Percentiles rank a stretch among this genome's conserved stretches.
These are phyloP conservation scores for Gopherus flavomarginatus DNA, from an alignment of 2,113 vertebrate genomes.

Conservation along the genomic window DNA sequence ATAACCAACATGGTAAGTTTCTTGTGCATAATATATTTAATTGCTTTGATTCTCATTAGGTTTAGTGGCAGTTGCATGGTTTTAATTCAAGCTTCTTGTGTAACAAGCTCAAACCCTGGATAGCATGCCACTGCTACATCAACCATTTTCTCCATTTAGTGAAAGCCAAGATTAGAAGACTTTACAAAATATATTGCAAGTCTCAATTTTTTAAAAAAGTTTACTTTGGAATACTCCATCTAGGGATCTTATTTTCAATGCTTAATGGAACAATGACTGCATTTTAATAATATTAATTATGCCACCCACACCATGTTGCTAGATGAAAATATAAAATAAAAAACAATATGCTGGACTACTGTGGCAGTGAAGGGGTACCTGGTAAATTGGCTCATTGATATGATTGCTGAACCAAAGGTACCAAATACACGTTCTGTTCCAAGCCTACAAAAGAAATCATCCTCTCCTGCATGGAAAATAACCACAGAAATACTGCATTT, in stretches of 20 bases:
- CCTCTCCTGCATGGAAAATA: conserved; percentile 20
- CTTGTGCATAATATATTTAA: neutral
- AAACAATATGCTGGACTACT: neutral
- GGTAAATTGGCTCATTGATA: neutral
- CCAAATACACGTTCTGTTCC: neutral
- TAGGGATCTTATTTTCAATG: accelerated
- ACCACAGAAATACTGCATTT: conserved; percentile 21
- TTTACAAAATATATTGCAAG: neutral
- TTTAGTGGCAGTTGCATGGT: neutral
- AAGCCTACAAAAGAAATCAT: conserved; percentile 27
- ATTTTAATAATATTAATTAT: neutral
- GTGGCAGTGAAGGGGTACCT: neutral
- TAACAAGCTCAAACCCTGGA: neutral
- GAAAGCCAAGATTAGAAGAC: neutral
- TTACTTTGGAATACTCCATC: neutral
- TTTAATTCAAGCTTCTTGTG: neutral
- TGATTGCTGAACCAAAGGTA: neutral
- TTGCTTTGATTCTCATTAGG: neutral
- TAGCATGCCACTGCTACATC: neutral
- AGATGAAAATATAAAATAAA: neutral
- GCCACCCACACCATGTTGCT: neutral
- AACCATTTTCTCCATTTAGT: neutral
- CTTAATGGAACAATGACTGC: neutral
- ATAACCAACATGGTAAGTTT: neutral
- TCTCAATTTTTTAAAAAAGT: neutral